Base-by-base conservation (phyloP, 2,797 vertebrate genomes). In the Tapera naevia region DNA sequence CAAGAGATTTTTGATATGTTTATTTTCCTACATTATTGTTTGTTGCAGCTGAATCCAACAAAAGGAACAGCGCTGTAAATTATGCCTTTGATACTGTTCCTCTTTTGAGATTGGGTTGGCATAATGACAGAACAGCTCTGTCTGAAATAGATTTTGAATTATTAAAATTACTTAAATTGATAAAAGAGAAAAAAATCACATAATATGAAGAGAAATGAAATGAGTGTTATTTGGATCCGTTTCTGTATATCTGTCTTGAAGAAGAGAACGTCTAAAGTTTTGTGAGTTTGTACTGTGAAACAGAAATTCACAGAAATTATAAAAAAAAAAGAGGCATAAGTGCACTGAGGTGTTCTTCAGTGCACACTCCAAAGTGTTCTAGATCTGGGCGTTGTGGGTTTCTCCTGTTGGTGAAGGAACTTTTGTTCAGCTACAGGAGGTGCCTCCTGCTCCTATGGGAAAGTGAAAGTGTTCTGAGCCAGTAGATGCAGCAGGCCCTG, bases 331-430 rank as follows among this genome's bases (percentile, higher is more conserved):
- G n/a, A n/a, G n/a, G n/a, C 10, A 4, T 13, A 28, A 69, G 7
- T 46, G 9, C 48, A 30, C 2, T 11, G 30, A 24, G 3, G 5
- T 13, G 6, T 39, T 87, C 30, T 25, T 69, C 9, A 9, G 30
- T 41, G 8, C n/a, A 53, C 17, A 5, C 4, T 65, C 41, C 14
- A 9, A 16, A 45, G 5, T 6, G 2, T 61, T 45, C 56, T 46
- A 23, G 32, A 70, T 33, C 8, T 5, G 19, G 2, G 4, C 4
- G 2, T 17, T 74, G 22, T 0, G 0, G 18, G 13, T 69, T 70
- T 70, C 21, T 80, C 2, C 13, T 2, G 1, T 8, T 33, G 19
- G 28, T 21, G n/a, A 60, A 51, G 3, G 27, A 30, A 19, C 16
- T 72, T 58, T 13, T 65, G 21, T 14, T 73, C 10, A 22, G 30